Evolutionary conservation across 2,888 invertebrate species (phyloP).

Genomic region (Sphaerophoria rueppellii): DNA sequence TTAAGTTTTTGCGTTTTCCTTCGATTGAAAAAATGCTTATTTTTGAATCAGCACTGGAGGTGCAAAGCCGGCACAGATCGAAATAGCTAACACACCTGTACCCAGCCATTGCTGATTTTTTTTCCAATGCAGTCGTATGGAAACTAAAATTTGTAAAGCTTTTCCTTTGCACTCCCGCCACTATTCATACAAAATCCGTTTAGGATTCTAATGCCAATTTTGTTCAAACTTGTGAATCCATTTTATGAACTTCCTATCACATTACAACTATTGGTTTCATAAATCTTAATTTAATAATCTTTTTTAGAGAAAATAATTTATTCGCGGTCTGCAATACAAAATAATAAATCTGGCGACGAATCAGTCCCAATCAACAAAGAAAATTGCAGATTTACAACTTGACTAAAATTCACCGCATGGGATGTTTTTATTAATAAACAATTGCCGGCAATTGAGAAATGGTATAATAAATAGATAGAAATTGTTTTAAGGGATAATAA

Average conservation of each 20-base stretch:
- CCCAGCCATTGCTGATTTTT: constrained; percentile 83
- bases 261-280: constrained; percentile 6
- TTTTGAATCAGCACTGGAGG: constrained; percentile 85
- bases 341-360: neutral
- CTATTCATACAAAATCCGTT: constrained; percentile 1
- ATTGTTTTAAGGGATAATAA: constrained; percentile 44
- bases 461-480: constrained; percentile 16
- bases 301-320: neutral
- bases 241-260: neutral
- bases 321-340: constrained; percentile 4
- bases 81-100: constrained; percentile 88
- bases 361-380: constrained; percentile 48
- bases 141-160: neutral
- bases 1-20: constrained; percentile 85
- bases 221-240: neutral
- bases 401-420: constrained; percentile 22
- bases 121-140: constrained; percentile 1
- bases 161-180: constrained; percentile 57
- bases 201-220: neutral
- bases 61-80: constrained; percentile 88
- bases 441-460: constrained; percentile 35
- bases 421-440: constrained; percentile 18
- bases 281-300: neutral
- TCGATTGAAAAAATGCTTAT: constrained; percentile 87
- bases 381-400: constrained; percentile 24